Base-by-base conservation (phyloP, 1,140 invertebrate species). In the Idris sp. region DNA sequence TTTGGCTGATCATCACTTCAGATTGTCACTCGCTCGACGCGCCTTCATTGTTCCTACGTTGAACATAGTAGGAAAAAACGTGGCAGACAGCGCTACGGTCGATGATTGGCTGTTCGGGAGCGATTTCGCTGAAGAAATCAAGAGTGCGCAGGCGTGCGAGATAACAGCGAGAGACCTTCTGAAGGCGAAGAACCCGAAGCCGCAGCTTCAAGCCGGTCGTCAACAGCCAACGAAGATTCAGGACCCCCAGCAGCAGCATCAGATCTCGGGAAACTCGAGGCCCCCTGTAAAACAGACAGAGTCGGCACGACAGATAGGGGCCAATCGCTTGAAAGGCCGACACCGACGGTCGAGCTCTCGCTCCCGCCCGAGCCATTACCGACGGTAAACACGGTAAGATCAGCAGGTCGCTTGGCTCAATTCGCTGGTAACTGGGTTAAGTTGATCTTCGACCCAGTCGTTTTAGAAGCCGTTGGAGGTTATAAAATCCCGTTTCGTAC, bases 41-140 rank as follows among this genome's bases (percentile, higher is more conserved):
- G 56, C 56, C 0, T 48, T 36, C 5, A 65, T 53, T 11, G 53
- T 33, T 9, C 48, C 48, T 2, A 4, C 40, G 2, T 13, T 51
- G 4, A 65, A 28, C 25, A 15, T 65, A 0, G 4, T 53, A 0
- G 48, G 46, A 2, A 65, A 53, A 41, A 8, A 49, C 9, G 35
- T 48, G 0, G 44, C 46, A 11, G 59, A 41, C 18, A 30, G 11
- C n/a, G 33, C 44, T 16, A 35, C 44, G 1, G 14, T 62, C 0
- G 44, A 62, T 14, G 44, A 51, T 4, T 51, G 59, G 59, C 13
- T 62, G 1, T 62, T 62, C 13, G 59, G 59, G 1, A 33, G 16
- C 8, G 19, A 19, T 7, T 51, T 62, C 14, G 59, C 44, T 8
- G 44, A 62, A 0, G 44, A 62, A 6, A 4, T 62, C 0, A 62